phyloP scores from a whole-genome alignment of 2,113 vertebrate genomes.

The Poeciliopsis occidentalis region DNA sequence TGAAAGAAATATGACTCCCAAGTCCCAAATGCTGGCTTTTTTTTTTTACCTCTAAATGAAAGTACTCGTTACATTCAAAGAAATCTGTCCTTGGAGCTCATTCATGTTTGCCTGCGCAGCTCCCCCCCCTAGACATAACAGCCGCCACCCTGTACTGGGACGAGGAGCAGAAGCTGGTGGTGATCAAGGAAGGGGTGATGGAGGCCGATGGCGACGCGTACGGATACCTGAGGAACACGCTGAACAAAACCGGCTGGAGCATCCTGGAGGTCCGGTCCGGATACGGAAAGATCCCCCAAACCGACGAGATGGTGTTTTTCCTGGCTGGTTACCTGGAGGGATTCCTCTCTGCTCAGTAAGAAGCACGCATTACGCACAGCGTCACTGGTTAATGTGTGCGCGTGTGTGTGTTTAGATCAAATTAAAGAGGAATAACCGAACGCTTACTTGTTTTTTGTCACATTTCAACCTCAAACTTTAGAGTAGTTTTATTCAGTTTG shows the following conservation, averaged over 20 bases:
- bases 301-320: slow-evolving; percentile 85
- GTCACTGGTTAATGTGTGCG: no score
- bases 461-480: no score
- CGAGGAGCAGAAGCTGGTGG: slow-evolving; percentile 71
- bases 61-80: no score
- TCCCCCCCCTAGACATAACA: slow-evolving; percentile 54
- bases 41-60: no score
- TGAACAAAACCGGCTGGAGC: slow-evolving; percentile 86
- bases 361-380: slow-evolving; percentile 15
- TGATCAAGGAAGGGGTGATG: slow-evolving; percentile 79
- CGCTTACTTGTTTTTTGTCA: no score
- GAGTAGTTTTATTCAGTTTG: no score
- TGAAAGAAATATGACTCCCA: no score
- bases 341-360: slow-evolving; percentile 90
- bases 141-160: slow-evolving; percentile 87
- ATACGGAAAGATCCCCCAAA: slow-evolving; percentile 79
- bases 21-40: no score
- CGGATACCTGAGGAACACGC: slow-evolving; percentile 86
- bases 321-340: slow-evolving; percentile 90
- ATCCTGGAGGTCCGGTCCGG: slow-evolving; percentile 88
- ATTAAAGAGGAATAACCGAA: no score
- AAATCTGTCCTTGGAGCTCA: no score
- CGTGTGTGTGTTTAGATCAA: no score
- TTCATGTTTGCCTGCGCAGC: fast-evolving
- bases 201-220: slow-evolving; percentile 85